Percentiles rank a stretch among this genome's conserved stretches.
Evolutionary conservation across 1,140 invertebrate genomes (phyloP).

Genomic region (Drosophila asahinai): DNA sequence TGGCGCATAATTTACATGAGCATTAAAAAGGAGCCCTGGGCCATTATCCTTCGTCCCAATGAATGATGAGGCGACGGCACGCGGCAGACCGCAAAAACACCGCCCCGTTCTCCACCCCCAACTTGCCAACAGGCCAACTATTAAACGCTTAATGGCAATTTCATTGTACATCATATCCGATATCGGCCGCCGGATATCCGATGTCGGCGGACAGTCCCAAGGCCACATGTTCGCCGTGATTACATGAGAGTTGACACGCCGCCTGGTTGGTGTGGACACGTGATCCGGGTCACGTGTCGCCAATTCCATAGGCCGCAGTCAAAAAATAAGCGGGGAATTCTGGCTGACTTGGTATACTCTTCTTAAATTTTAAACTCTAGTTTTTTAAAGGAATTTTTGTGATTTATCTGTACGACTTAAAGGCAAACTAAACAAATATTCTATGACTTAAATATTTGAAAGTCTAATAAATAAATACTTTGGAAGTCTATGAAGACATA

Average conservation of each 20-base stretch:
- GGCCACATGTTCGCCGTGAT: slow-evolving; percentile 80
- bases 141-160: slow-evolving; percentile 51
- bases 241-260: slow-evolving; percentile 76
- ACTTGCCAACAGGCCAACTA: slow-evolving; percentile 29
- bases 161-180: slow-evolving; percentile 49
- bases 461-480: too few species aligned
- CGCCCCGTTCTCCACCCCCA: neutral
- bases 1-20: slow-evolving; percentile 52
- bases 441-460: too few species aligned
- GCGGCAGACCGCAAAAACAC: slow-evolving; percentile 45
- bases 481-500: too few species aligned
- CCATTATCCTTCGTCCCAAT: slow-evolving; percentile 4
- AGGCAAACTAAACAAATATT: too few species aligned
- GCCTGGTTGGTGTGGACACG: slow-evolving; percentile 64
- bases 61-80: slow-evolving; percentile 48
- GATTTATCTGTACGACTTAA: neutral
- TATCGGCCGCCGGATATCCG: slow-evolving; percentile 60
- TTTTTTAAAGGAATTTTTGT: neutral
- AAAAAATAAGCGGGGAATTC: slow-evolving; percentile 46
- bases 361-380: too few species aligned
- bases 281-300: slow-evolving; percentile 75
- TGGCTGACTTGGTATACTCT: slow-evolving; percentile 20
- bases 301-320: slow-evolving; percentile 50
- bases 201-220: slow-evolving; percentile 51
- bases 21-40: slow-evolving; percentile 22